phyloP scores from a whole-genome alignment of 2,113 vertebrate genomes.

The Hippolais icterina region DNA sequence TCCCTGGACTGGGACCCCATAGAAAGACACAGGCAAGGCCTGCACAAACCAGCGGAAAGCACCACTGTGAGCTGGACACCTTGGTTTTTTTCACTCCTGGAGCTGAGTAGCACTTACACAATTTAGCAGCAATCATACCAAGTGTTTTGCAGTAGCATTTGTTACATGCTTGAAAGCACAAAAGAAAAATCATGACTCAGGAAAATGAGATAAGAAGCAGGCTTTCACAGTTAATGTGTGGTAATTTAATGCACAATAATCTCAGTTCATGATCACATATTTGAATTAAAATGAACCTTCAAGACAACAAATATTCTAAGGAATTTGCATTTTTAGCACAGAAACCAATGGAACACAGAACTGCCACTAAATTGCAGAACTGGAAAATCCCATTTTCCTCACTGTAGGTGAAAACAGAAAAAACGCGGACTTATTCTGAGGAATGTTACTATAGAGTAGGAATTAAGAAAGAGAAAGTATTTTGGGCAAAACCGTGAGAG shows the following conservation, averaged over 20 bases:
- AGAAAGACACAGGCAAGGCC: neutral
- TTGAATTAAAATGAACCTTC: neutral
- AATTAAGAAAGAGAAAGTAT: neutral
- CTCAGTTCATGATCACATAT: neutral
- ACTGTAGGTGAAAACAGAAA: neutral
- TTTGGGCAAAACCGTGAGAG: neutral
- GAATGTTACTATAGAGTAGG: neutral
- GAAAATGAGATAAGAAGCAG: neutral
- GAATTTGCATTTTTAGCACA: neutral
- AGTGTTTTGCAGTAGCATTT: neutral
- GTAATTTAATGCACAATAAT: neutral
- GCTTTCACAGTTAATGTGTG: neutral
- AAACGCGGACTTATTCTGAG: neutral
- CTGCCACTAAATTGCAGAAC: neutral
- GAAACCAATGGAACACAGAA: neutral
- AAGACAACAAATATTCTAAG: neutral
- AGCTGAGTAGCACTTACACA: neutral
- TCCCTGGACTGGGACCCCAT: rapidly evolving
- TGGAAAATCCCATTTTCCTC: neutral
- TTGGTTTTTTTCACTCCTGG: neutral
- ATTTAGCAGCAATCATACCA: neutral
- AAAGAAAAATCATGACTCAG: neutral
- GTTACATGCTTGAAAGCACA: neutral
- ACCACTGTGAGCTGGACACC: neutral
- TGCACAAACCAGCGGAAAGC: neutral